phyloP scores from a whole-genome alignment of 2,888 invertebrate genomes.

The Pseudanteris insignis region DNA sequence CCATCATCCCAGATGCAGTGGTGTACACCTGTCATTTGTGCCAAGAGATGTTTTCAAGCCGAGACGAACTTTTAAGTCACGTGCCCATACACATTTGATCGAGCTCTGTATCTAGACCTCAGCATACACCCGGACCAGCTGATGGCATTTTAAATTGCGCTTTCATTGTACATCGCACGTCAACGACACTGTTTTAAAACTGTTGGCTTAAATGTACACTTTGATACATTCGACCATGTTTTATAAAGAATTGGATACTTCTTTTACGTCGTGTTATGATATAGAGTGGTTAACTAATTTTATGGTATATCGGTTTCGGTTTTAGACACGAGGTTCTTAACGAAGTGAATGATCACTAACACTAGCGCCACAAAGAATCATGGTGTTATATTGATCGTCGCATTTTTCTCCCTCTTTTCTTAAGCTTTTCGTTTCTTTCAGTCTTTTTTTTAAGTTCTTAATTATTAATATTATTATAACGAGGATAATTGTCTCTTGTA shows the following conservation, averaged over 20 bases:
- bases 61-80: constrained; percentile 78
- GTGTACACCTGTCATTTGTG: constrained; percentile 87
- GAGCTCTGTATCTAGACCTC: too few relatives aligned
- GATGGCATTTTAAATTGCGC: constrained; percentile 12
- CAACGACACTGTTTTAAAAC: too few relatives aligned
- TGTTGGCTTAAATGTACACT: too few relatives aligned
- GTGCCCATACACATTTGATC: constrained; percentile 84
- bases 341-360: constrained; percentile 1
- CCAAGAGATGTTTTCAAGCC: constrained; percentile 77
- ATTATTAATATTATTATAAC: constrained; percentile 4
- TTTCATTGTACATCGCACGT: too few relatives aligned
- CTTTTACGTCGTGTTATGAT: too few relatives aligned
- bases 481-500: constrained; percentile 12
- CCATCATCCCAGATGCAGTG: constrained; percentile 67
- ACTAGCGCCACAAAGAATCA: background rate
- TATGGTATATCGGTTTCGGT: background rate
- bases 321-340: constrained; percentile 3
- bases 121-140: background rate
- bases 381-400: background rate
- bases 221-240: too few relatives aligned
- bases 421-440: background rate
- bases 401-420: background rate
- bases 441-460: constrained; percentile 2
- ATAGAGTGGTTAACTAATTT: too few relatives aligned
- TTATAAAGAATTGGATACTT: too few relatives aligned